Conservation (phyloP, 2,888 invertebrate species). For the Melitaea athalia region DNA sequence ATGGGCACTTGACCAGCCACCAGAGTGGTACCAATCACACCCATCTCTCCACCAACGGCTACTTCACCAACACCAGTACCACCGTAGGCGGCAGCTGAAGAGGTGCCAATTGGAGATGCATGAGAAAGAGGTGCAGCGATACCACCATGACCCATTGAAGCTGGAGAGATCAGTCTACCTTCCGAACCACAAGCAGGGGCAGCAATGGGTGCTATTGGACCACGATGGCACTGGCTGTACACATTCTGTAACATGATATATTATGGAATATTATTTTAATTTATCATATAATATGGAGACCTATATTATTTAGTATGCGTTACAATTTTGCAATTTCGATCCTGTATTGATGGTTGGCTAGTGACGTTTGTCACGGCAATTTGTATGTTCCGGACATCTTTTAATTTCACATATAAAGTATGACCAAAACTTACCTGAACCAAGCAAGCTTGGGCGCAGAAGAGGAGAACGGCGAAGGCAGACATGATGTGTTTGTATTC, state of each 20-base stretch:
- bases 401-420: not conserved
- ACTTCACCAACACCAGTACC: slow-evolving; percentile 43
- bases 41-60: slow-evolving; percentile 46
- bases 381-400: not conserved
- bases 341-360: too few relatives aligned
- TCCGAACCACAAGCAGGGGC: not conserved
- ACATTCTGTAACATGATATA: slow-evolving; percentile 21
- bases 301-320: too few relatives aligned
- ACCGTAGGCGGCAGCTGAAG: slow-evolving; percentile 13
- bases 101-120: not conserved
- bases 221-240: slow-evolving; percentile 16
- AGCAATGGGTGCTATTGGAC: not conserved
- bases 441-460: slow-evolving; percentile 54
- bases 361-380: too few relatives aligned
- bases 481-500: slow-evolving; percentile 33
- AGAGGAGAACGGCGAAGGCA: slow-evolving; percentile 35
- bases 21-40: slow-evolving; percentile 46
- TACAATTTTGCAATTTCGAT: too few relatives aligned
- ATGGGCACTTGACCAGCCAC: slow-evolving; percentile 52
- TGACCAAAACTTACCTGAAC: slow-evolving; percentile 45
- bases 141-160: not conserved
- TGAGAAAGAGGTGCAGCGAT: not conserved
- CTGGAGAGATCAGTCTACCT: not conserved
- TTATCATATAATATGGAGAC: too few relatives aligned
- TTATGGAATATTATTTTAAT: too few relatives aligned